Evolutionary conservation across 2,113 vertebrate species (phyloP).

Genomic region (Myrmecobius fasciatus): DNA sequence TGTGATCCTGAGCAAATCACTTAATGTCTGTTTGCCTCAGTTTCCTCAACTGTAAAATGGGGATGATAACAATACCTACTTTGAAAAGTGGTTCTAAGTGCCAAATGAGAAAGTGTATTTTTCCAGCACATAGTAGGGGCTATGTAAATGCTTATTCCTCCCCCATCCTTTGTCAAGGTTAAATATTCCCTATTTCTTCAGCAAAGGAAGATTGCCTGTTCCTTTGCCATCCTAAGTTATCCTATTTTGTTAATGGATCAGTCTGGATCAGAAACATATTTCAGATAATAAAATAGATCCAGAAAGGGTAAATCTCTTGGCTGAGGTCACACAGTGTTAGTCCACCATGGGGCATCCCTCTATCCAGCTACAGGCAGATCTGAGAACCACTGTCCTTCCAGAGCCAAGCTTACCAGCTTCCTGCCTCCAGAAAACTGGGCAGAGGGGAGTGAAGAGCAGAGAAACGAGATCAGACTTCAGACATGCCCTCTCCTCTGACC

Average conservation of each 20-base stretch:
- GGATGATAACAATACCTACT: neutral
- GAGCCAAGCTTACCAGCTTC: neutral
- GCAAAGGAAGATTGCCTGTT: neutral
- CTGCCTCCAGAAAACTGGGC: neutral
- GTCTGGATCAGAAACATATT: neutral
- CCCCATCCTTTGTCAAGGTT: neutral
- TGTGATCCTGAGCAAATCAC: neutral
- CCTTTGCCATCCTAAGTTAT: neutral
- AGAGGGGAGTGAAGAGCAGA: neutral
- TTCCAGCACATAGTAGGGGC: neutral
- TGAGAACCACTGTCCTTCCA: neutral
- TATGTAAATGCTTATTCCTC: neutral
- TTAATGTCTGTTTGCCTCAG: neutral
- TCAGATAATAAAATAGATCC: neutral
- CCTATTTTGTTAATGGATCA: neutral
- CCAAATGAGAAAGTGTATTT: neutral
- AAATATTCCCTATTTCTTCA: neutral
- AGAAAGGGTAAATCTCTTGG: neutral
- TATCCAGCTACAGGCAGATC: neutral
- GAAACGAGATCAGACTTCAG: neutral
- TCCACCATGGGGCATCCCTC: neutral
- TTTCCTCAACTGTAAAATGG: neutral
- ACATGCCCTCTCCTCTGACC: neutral
- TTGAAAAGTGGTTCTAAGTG: neutral
- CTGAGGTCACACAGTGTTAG: neutral